Base-by-base conservation (phyloP, 2,113 vertebrate species). In the Brachionichthys hirsutus region DNA sequence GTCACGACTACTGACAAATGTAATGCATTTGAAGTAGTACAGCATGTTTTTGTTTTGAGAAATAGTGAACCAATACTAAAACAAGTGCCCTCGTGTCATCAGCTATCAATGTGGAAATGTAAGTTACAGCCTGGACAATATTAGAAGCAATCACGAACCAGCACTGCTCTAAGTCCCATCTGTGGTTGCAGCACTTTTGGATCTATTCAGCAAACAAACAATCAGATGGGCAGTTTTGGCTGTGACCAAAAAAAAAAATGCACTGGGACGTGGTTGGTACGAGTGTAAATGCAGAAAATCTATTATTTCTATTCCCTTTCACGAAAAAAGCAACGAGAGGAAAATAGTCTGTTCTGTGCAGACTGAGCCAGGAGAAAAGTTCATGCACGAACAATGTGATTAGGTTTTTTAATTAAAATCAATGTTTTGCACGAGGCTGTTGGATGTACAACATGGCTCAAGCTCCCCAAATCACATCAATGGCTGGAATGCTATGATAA, bases 131-230 rank as follows among this genome's bases (percentile, higher is more conserved):
- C 67, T 67, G 62, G 56, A 54, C 19, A 79, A 81, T 70, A 79
- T 75, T 61, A 68, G 73, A 79, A 48, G 64, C 69, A 80, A 74
- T 80, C 60, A 55, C 51, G 45, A 55, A 77, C 62, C 62, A 72
- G 57, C 52, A 62, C 57, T 76, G 66, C 70, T 63, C 40, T 24
- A 76, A 78, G 70, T 78, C 81, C 75, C 80, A 81, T 77, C 80
- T 87, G 84, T 84, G 74, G 69, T 59, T 67, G 34, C 55, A 61
- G 61, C 24, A 9, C 67, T 73, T 76, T 62, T 77, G 62, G 57
- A 78, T 57, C 57, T 65, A 35, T 63, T 4, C 24, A 30, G 24
- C 3, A 8, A 30, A 30, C 24, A 67, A 71, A 44, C 66, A 76
- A 73, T 86, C 71, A 83, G 41, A 69, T 62, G 62, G 77, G 34